Base-by-base conservation (phyloP, 2,888 invertebrate genomes). In the Cyclophora albipunctata region DNA sequence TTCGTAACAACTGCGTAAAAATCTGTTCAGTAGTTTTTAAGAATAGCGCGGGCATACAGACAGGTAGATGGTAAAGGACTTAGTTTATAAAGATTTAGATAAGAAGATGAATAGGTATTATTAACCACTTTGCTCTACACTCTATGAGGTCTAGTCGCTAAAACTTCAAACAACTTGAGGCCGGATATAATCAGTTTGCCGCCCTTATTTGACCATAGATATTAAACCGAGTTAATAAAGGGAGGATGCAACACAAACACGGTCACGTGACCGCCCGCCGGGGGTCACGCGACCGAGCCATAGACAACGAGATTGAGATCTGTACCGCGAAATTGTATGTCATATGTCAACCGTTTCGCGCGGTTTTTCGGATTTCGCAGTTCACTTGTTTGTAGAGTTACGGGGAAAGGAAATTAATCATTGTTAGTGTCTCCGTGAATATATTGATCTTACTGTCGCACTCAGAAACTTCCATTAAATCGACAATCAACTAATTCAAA, bases 291-390 rank as follows among this genome's bases (percentile, higher is more conserved):
- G 86, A 61, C 79, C 59, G 20, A 20, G 55, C 73, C 71, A 67
- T 64, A 70, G 71, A 70, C 66, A 64, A 67, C 20, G 2, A 51
- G 81, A 81, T 78, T 80, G 69, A 67, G 69, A 81, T 81, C 83
- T 77, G 67, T 78, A 70, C 71, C 71, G 81, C 77, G 71, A 82
- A 82, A 82, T 85, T 80, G 77, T 78, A 81, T 80, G 77, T 79
- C 82, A 37, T 5, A 5, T 80, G 68, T 72, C 75, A 60, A 61
- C 56, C 53, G 49, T 59, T 64, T 69, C 65, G 69, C 72, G 71
- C 70, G 64, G 50, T 43, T 20, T 20, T 43, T 33, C 6, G 5
- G 43, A 20, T 43, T 43, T 20, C 43, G 34, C 7, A 33, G 43
- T 43, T 3, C 20, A 5, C 4, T 7, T 7, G 7, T 42, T 42